Conservation (phyloP, 2,888 invertebrate species). For the Oegoconia quadripuncta region DNA sequence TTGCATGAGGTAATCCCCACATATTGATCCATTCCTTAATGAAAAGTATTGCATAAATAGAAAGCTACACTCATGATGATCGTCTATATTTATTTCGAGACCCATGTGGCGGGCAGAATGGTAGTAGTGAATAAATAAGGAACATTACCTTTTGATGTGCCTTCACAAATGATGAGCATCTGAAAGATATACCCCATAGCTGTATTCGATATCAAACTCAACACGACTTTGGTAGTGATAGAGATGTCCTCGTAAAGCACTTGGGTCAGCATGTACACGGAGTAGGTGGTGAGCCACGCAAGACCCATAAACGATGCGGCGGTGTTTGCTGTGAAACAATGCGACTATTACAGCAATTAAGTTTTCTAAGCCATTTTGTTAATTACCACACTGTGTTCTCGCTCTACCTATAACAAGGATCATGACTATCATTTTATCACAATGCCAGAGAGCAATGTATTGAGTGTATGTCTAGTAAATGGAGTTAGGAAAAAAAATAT, state of each 20-base stretch:
- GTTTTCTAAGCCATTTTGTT: not conserved
- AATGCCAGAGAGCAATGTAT: no score
- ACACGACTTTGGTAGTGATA: constrained; percentile 78
- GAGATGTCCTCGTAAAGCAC: constrained; percentile 82
- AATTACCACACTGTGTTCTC: no score
- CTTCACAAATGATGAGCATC: constrained; percentile 86
- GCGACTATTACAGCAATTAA: constrained; percentile 1
- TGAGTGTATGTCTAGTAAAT: no score
- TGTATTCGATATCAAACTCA: constrained; percentile 86
- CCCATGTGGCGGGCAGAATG: not conserved
- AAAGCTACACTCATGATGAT: not conserved
- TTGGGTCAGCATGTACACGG: constrained; percentile 86
- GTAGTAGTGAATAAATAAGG: not conserved
- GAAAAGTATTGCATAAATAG: not conserved
- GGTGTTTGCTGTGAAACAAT: constrained; percentile 84
- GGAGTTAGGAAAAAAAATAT: no score
- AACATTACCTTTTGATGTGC: constrained; percentile 82
- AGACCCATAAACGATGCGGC: constrained; percentile 89
- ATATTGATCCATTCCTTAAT: not conserved
- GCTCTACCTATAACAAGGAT: no score
- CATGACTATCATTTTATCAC: no score
- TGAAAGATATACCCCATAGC: constrained; percentile 90
- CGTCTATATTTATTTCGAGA: not conserved
- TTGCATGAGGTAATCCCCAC: not conserved
- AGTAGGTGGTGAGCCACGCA: constrained; percentile 87